Evolutionary conservation across 2,888 invertebrate genomes (phyloP).

Genomic region (Lymantria dispar): DNA sequence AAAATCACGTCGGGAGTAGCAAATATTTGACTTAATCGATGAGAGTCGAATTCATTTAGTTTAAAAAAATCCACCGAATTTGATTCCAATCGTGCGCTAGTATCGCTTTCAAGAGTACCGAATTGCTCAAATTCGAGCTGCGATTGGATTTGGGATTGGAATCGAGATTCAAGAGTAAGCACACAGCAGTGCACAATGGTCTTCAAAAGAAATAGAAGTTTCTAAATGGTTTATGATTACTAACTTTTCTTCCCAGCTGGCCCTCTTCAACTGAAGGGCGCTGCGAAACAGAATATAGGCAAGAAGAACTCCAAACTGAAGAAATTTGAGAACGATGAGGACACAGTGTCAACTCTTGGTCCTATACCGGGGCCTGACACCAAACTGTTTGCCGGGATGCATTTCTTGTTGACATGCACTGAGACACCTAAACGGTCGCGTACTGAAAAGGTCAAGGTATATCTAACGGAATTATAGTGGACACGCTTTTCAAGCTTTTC

Average conservation of each 20-base stretch:
- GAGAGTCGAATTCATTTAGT: no score
- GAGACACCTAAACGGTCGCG: slow-evolving; percentile 55
- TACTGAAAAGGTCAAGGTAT: slow-evolving; percentile 34
- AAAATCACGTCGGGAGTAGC: no score
- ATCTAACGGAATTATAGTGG: not conserved
- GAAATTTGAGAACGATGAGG: slow-evolving; percentile 73
- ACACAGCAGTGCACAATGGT: no score
- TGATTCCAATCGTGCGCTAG: no score
- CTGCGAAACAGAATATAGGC: slow-evolving; percentile 75
- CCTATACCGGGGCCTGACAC: slow-evolving; percentile 77
- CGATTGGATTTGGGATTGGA: no score
- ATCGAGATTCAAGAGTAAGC: no score
- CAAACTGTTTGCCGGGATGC: slow-evolving; percentile 76
- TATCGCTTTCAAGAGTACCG: no score
- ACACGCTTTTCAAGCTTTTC: no score
- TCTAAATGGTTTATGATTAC: not conserved
- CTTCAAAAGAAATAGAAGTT: not conserved
- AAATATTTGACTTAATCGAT: no score
- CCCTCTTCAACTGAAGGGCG: slow-evolving; percentile 76
- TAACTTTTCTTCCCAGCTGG: slow-evolving; percentile 50
- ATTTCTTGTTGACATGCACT: slow-evolving; percentile 83
- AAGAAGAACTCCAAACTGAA: slow-evolving; percentile 76
- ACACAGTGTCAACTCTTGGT: slow-evolving; percentile 73
- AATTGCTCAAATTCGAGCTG: no score
- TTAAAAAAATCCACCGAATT: no score